Evolutionary conservation across 2,113 vertebrate species (phyloP).

Genomic region (Engystomops pustulosus): DNA sequence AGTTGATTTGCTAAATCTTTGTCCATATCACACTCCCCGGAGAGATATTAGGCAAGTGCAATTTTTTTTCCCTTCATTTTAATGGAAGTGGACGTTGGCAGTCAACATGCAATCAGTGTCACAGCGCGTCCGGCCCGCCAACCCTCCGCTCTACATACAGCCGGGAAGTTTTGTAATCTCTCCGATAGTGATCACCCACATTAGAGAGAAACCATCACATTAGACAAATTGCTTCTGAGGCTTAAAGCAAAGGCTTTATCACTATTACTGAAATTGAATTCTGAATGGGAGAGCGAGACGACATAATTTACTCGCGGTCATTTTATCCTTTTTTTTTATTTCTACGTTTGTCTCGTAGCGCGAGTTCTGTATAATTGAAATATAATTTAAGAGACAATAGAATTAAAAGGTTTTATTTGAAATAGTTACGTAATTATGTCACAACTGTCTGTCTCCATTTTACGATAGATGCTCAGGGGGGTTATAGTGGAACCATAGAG

Average conservation of each 20-base stretch:
- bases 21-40: neutral
- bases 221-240: constrained; percentile 52
- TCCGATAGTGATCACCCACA: constrained; percentile 30
- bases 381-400: constrained; percentile 14
- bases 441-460: neutral
- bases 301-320: constrained; percentile 2
- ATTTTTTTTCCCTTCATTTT: neutral
- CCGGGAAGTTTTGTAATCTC: constrained; percentile 30
- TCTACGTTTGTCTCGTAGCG: neutral
- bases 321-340: constrained; percentile 14
- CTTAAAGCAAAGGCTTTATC: constrained; percentile 41
- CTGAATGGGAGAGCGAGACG: constrained; percentile 6
- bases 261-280: constrained; percentile 53
- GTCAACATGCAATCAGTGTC: neutral
- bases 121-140: neutral
- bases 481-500: too few species aligned
- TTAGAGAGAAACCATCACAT: constrained; percentile 48
- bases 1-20: constrained; percentile 54
- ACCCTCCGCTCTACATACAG: constrained; percentile 5
- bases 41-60: constrained; percentile 1
- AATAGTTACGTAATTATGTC: neutral
- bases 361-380: constrained; percentile 13
- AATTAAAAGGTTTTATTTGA: neutral
- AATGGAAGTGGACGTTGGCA: constrained; percentile 9
- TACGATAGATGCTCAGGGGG: neutral